Evolutionary conservation across 1,140 invertebrate species (phyloP), one percentile per base, ranked within the genome.

Genomic region (Leptonema lineaticorne): DNA sequence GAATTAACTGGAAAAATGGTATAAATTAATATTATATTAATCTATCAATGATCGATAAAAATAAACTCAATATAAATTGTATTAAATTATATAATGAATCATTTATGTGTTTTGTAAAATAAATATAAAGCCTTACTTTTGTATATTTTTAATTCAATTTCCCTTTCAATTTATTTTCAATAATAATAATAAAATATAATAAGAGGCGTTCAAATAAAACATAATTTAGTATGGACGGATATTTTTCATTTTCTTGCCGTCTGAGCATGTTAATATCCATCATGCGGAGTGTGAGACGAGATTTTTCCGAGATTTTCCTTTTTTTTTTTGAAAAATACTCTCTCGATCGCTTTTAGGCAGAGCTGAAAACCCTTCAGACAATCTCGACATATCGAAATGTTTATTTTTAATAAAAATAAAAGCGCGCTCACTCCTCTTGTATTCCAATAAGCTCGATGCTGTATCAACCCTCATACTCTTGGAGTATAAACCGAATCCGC

Each of bases 401-500:
- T 72, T 69, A 69, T 72, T 72, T n/a, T 67, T 72, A 63, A 69
- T 69, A 63, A 67, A 57, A 66, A 69, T 69, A 72, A 70, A 67
- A 67, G 27, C 28, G 30, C 26, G 18, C 48, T 45, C 37, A n/a
- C 20, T 67, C 62, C 46, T 72, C 59, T 58, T 65, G 69, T 72
- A 69, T 69, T 69, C 64, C 67, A 64, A 69, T 72, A 72, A 72
- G 67, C 70, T 22, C 3, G n/a, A n/a, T n/a, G n/a, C n/a, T n/a
- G n/a, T n/a, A 28, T 28, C 28, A 26, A 11, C 58, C 20, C 58
- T 29, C 56, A 18, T 58, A 18, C 28, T 58, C 56, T 57, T 41
- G 63, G 53, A 50, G 62, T 27, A 63, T 29, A 22, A 16, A 41
- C 37, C 37, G 30, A 41, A n/a, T 33, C 30, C 20, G 59, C 4